Evolutionary conservation across 2,888 invertebrate genomes (phyloP).

Genomic region (Byasa hedistus): DNA sequence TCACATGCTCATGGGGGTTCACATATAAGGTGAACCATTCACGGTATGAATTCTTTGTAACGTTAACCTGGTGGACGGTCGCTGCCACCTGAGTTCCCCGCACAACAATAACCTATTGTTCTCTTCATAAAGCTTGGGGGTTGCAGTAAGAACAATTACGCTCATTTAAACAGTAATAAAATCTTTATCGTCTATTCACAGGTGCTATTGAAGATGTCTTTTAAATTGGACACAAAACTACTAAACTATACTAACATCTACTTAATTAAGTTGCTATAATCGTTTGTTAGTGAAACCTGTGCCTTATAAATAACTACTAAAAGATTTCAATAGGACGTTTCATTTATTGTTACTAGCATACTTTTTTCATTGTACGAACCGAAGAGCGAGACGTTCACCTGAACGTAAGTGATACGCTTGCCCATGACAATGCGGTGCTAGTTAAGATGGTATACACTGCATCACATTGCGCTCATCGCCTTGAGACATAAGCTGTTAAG

Average conservation of each 20-base stretch:
- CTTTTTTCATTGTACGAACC: too few relatives aligned
- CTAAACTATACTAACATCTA: not conserved
- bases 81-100: constrained; percentile 7
- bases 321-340: not conserved
- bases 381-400: too few relatives aligned
- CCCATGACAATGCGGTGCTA: too few relatives aligned
- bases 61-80: constrained; percentile 10
- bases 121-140: constrained; percentile 15
- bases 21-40: constrained; percentile 2
- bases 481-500: too few relatives aligned
- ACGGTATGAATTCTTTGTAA: constrained; percentile 5
- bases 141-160: constrained; percentile 13
- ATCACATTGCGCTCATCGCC: too few relatives aligned
- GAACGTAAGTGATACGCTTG: too few relatives aligned
- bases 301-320: not conserved
- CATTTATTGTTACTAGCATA: not conserved
- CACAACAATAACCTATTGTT: constrained; percentile 25
- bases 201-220: constrained; percentile 5
- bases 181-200: constrained; percentile 6
- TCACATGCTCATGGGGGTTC: not conserved
- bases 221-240: not conserved
- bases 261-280: not conserved
- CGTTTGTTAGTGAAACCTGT: not conserved
- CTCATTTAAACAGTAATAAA: constrained; percentile 21
- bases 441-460: too few relatives aligned